Conservation (phyloP, 2,888 invertebrate genomes). For the Macaria liturata region DNA sequence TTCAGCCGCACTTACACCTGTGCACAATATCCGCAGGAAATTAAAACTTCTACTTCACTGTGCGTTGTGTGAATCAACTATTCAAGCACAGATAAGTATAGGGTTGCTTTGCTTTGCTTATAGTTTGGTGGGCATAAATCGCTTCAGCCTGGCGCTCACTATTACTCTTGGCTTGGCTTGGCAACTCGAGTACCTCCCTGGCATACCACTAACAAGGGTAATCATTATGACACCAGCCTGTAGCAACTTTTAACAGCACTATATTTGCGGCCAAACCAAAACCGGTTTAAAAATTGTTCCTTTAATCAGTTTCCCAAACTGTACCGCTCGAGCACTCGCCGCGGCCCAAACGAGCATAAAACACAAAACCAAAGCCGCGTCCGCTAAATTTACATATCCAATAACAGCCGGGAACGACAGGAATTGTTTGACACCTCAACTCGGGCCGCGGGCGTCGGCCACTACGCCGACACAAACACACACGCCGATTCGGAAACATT, state of each 20-base stretch:
- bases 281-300: neutral
- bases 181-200: neutral
- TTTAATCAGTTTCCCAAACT: slow-evolving; percentile 1
- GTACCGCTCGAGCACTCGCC: slow-evolving; percentile 5
- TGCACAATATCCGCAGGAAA: slow-evolving; percentile 66
- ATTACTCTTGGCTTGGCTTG: neutral
- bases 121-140: neutral
- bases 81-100: no score
- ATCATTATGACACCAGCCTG: neutral
- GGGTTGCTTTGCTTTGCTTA: no score
- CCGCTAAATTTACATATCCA: slow-evolving; percentile 29
- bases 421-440: slow-evolving; percentile 36
- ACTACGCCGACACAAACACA: slow-evolving; percentile 32
- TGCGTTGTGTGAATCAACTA: neutral
- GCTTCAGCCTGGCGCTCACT: neutral
- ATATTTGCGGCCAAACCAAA: neutral
- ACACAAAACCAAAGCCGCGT: slow-evolving; percentile 25
- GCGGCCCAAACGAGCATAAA: slow-evolving; percentile 22
- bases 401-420: slow-evolving; percentile 32
- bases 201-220: neutral
- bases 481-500: slow-evolving; percentile 33
- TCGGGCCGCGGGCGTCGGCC: slow-evolving; percentile 25
- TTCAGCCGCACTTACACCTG: slow-evolving; percentile 68
- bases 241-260: no score
- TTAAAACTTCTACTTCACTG: slow-evolving; percentile 53